Percentiles rank a stretch among this genome's conserved stretches.
Evolutionary conservation across 2,888 invertebrate species (phyloP).

Genomic region (Odontothrips loti): DNA sequence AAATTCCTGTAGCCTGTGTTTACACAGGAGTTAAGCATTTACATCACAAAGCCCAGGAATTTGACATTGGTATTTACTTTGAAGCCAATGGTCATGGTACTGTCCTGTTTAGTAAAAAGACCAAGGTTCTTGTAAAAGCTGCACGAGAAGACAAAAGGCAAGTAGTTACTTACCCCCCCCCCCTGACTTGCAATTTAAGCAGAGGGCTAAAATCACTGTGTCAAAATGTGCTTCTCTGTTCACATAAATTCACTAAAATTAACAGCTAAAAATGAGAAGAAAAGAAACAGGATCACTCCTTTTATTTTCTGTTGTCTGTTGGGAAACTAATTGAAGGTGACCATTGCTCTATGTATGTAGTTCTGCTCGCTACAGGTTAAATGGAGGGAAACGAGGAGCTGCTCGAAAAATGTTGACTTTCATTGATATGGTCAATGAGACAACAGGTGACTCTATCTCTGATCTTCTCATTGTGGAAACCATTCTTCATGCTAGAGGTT

Average conservation of each 20-base stretch:
- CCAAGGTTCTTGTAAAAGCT: conserved; percentile 48
- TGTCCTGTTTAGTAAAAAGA: conserved; percentile 71
- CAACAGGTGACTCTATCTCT: conserved; percentile 95
- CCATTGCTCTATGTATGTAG: neutral
- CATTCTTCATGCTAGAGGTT: conserved; percentile 75
- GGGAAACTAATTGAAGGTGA: neutral
- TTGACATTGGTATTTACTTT: conserved; percentile 96
- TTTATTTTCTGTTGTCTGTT: neutral
- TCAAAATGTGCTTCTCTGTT: too few relatives aligned
- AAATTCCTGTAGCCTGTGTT: conserved; percentile 85
- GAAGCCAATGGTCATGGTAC: conserved; percentile 99
- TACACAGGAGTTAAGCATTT: conserved; percentile 96
- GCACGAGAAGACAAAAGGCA: conserved; percentile 10
- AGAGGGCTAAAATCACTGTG: too few relatives aligned
- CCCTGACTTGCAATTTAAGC: too few relatives aligned
- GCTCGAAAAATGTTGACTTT: conserved; percentile 62
- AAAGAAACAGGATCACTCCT: neutral
- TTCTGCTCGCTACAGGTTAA: conserved; percentile 35
- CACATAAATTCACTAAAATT: too few relatives aligned
- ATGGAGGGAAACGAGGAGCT: conserved; percentile 48
- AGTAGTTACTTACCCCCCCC: neutral
- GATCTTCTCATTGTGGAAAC: conserved; percentile 92
- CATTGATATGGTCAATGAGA: conserved; percentile 86
- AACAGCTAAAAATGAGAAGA: too few relatives aligned
- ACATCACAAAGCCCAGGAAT: conserved; percentile 84